Evolutionary conservation across 2,888 invertebrate species (phyloP).

Genomic region (Pardosa pseudoannulata): DNA sequence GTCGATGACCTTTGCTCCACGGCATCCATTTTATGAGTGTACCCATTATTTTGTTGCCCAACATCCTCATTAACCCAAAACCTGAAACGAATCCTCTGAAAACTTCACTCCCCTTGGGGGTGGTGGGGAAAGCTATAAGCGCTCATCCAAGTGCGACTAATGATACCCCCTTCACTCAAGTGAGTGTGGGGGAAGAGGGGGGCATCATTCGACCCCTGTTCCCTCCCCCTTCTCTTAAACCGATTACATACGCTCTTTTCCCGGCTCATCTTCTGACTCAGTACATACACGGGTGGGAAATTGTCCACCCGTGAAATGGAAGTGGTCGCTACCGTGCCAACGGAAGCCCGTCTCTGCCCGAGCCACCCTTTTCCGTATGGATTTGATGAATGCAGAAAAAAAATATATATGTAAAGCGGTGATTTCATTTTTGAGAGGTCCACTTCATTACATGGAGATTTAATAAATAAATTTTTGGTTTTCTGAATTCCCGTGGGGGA

Average conservation of each 20-base stretch:
- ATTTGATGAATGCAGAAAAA: neutral
- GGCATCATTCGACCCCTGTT: neutral
- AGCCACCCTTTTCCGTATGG: neutral
- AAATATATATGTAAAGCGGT: neutral
- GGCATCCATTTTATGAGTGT: conserved; percentile 16
- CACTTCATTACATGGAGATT: conserved; percentile 8
- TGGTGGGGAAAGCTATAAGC: conserved; percentile 19
- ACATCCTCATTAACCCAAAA: conserved; percentile 65
- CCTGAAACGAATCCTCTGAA: conserved; percentile 29
- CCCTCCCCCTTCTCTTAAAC: conserved; percentile 38
- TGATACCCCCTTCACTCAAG: conserved; percentile 40
- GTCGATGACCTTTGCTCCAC: neutral
- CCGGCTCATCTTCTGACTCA: conserved; percentile 59
- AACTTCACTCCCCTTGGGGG: neutral
- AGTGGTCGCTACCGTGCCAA: neutral
- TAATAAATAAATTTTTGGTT: conserved; percentile 1
- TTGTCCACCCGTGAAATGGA: conserved; percentile 69
- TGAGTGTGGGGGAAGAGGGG: too few relatives aligned
- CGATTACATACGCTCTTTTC: conserved; percentile 51
- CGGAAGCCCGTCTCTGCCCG: neutral
- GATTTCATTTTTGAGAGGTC: conserved; percentile 10
- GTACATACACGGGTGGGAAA: conserved; percentile 46
- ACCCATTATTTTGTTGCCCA: conserved; percentile 61
- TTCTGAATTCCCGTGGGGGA: neutral
- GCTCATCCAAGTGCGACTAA: conserved; percentile 63